These are phyloP conservation scores for Procambarus clarkii DNA, from an alignment of 1,140 invertebrate species.

Conservation along the genomic window DNA sequence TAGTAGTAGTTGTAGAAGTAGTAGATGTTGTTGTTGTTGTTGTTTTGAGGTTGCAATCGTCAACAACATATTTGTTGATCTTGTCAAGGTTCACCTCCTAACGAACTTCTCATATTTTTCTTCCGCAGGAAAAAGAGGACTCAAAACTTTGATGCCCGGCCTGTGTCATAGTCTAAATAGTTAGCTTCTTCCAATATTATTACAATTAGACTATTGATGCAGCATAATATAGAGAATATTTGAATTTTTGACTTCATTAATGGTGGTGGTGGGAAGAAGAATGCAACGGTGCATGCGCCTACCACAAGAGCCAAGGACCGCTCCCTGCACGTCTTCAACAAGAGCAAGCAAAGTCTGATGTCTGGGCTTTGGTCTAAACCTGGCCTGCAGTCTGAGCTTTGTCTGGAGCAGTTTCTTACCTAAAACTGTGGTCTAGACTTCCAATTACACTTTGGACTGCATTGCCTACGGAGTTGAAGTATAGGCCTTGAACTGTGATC, in stretches of 20 bases:
- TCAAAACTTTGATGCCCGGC: conserved; percentile 68
- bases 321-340: neutral
- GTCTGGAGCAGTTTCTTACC: neutral
- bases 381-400: neutral
- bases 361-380: neutral
- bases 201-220: conserved; percentile 9
- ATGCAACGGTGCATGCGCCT: neutral
- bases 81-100: neutral
- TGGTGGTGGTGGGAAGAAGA: neutral
- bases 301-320: neutral
- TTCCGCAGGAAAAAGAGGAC: conserved; percentile 60
- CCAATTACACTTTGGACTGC: no score
- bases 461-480: no score
- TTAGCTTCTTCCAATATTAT: conserved; percentile 39
- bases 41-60: neutral
- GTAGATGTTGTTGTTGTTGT: no score
- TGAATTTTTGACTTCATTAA: neutral
- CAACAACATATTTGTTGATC: neutral
- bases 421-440: neutral
- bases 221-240: neutral
- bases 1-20: no score
- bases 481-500: no score
- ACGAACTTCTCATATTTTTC: neutral
- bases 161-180: conserved; percentile 58
- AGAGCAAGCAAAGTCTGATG: neutral